A percentile compares a stretch with the other conserved stretches of the same genome.
phyloP scores from a whole-genome alignment of 2,888 invertebrate genomes.

The Formica aserva region DNA sequence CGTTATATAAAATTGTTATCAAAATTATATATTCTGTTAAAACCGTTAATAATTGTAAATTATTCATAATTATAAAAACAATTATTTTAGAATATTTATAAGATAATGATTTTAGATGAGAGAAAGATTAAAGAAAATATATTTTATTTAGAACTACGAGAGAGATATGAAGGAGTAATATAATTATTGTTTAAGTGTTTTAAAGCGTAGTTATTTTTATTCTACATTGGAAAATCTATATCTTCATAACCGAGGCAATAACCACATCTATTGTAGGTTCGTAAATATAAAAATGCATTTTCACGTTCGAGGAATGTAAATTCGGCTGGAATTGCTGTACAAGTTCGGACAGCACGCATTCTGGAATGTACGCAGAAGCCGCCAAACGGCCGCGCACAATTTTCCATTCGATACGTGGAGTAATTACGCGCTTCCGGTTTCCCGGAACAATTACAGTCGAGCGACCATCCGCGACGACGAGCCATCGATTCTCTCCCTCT shows the following conservation, averaged over 20 bases:
- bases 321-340: conserved; percentile 38
- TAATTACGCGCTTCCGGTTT: conserved; percentile 68
- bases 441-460: conserved; percentile 58
- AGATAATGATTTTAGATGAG: not conserved
- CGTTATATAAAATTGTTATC: not conserved
- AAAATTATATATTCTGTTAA: not conserved
- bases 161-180: not conserved
- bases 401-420: conserved; percentile 51
- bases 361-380: conserved; percentile 40
- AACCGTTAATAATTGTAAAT: not conserved
- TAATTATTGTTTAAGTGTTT: not conserved
- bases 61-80: not conserved
- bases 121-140: not conserved
- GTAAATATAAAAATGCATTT: conserved; percentile 2
- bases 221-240: not conserved
- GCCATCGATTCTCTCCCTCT: conserved; percentile 55
- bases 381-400: conserved; percentile 43
- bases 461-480: conserved; percentile 58
- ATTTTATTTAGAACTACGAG: not conserved
- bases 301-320: not conserved
- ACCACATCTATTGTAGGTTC: not conserved
- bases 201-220: too few relatives aligned
- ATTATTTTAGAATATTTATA: not conserved
- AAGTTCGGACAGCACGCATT: conserved; percentile 10
- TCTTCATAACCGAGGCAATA: not conserved